These are phyloP conservation scores for Cynocephalus volans DNA, from an alignment of 2,113 vertebrate species.

Conservation along the genomic window DNA sequence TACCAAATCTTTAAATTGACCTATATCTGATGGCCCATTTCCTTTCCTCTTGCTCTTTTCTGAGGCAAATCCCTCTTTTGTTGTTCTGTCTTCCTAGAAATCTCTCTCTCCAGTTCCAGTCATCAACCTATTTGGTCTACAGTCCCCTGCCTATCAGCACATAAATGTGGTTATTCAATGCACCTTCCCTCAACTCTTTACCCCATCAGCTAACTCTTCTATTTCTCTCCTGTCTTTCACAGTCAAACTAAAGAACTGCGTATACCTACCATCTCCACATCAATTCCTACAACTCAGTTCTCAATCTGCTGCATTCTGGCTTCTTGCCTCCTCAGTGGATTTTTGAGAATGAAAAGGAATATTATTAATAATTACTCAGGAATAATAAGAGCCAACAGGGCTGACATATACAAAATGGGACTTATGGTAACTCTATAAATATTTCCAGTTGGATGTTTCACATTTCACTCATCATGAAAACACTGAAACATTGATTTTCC, in stretches of 20 bases:
- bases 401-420: neutral
- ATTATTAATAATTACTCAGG: neutral
- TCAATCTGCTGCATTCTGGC: neutral
- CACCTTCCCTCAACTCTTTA: neutral
- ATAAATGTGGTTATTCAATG: neutral
- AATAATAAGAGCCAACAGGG: neutral
- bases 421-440: neutral
- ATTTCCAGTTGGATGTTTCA: neutral
- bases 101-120: neutral
- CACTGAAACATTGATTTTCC: neutral
- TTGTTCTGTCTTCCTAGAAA: neutral
- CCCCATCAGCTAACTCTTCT: neutral
- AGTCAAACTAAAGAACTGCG: neutral
- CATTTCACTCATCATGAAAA: neutral
- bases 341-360: neutral
- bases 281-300: neutral
- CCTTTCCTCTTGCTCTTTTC: neutral
- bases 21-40: neutral
- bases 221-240: neutral
- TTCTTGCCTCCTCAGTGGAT: neutral
- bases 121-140: neutral
- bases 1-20: neutral
- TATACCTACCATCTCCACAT: neutral
- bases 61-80: neutral
- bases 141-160: neutral